These are phyloP conservation scores for Periophthalmodon schlosseri DNA, from an alignment of 2,113 vertebrate genomes.

Conservation along the genomic window DNA sequence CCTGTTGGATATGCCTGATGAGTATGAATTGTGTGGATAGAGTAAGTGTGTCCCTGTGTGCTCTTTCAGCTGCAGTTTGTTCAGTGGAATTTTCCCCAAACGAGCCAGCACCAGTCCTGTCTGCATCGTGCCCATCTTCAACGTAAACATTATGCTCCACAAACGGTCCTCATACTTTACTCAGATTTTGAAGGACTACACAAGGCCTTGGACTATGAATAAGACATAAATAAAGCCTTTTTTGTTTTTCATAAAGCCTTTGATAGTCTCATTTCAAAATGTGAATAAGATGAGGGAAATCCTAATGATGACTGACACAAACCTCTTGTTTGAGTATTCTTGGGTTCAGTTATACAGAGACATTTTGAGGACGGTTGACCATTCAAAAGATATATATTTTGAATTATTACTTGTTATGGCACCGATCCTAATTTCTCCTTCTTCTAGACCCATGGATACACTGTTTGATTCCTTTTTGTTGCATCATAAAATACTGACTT, in stretches of 20 bases:
- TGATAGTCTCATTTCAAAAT: neutral
- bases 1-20: neutral
- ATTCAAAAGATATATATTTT: no score
- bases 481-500: neutral
- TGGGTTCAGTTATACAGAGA: no score
- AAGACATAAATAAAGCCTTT: neutral
- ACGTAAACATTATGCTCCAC: slow-evolving; percentile 53
- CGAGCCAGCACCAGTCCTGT: slow-evolving; percentile 52
- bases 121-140: slow-evolving; percentile 73
- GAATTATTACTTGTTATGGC: no score
- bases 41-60: slow-evolving; percentile 37
- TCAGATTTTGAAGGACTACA: neutral
- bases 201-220: neutral
- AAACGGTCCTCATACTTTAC: neutral
- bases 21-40: neutral
- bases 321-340: neutral
- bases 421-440: no score
- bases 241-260: neutral
- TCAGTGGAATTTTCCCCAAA: slow-evolving; percentile 68
- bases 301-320: neutral
- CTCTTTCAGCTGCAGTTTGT: slow-evolving; percentile 71
- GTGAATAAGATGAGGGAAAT: neutral
- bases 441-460: no score
- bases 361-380: no score
- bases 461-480: neutral